phyloP scores from a whole-genome alignment of 2,888 invertebrate species.

The Callyntrura sp. region DNA sequence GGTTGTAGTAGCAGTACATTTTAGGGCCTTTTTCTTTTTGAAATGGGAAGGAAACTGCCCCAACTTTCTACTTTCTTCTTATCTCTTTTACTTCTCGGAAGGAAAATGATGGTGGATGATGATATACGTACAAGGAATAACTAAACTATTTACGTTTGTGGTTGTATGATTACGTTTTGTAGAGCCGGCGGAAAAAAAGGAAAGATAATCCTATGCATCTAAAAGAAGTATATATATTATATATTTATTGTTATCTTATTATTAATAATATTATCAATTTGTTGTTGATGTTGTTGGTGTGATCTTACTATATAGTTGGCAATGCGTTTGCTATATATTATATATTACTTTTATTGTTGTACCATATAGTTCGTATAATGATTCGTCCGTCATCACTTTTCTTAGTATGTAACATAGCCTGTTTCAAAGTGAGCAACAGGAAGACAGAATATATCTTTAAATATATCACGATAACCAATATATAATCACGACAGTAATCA shows the following conservation, averaged over 20 bases:
- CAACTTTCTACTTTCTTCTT: constrained; percentile 25
- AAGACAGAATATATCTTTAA: too few species aligned
- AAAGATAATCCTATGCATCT: constrained; percentile 54
- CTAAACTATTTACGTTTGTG: constrained; percentile 19
- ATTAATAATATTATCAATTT: not conserved
- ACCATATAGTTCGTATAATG: constrained; percentile 21
- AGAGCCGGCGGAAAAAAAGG: not conserved
- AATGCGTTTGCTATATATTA: too few species aligned
- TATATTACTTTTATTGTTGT: not conserved
- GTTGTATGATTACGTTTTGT: not conserved
- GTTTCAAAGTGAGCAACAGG: not conserved
- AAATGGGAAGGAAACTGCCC: not conserved
- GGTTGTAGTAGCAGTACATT: constrained; percentile 68
- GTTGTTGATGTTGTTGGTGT: constrained; percentile 37
- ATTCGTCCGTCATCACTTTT: constrained; percentile 25
- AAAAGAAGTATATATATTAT: not conserved
- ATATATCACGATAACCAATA: too few species aligned
- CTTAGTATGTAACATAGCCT: constrained; percentile 18
- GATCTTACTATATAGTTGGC: constrained; percentile 3
- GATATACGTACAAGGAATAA: constrained; percentile 58
- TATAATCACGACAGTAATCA: constrained; percentile 41
- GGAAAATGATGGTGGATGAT: not conserved
- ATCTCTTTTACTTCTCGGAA: constrained; percentile 49
- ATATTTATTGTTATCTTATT: constrained; percentile 36
- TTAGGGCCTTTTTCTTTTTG: not conserved